These are phyloP conservation scores for Acleris cristana DNA, from an alignment of 2,888 invertebrate genomes.

Conservation along the genomic window DNA sequence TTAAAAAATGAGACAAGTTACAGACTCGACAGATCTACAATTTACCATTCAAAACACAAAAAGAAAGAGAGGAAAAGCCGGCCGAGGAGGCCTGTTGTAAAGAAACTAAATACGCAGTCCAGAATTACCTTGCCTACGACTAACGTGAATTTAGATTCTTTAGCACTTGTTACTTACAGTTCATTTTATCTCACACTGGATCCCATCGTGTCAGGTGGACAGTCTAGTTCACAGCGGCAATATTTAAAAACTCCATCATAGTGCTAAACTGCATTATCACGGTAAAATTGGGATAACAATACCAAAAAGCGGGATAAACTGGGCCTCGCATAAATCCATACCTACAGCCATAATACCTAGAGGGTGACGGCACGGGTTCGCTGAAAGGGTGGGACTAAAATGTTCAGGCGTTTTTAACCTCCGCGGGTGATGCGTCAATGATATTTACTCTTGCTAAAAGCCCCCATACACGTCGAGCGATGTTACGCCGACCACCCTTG, in stretches of 20 bases:
- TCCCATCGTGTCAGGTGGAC: slow-evolving; percentile 4
- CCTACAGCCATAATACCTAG: slow-evolving; percentile 5
- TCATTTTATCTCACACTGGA: no score
- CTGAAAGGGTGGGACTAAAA: slow-evolving; percentile 64
- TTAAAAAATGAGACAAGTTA: no score
- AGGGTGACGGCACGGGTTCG: slow-evolving; percentile 40
- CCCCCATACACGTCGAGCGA: slow-evolving; percentile 55
- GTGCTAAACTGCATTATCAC: slow-evolving; percentile 14
- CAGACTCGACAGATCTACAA: no score
- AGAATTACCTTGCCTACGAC: no score
- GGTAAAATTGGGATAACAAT: slow-evolving; percentile 27
- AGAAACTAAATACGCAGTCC: no score
- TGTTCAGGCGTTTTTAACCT: slow-evolving; percentile 64
- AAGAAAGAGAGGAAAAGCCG: no score
- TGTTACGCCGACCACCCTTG: slow-evolving; percentile 49
- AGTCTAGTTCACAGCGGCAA: background rate
- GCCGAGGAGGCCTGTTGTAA: no score
- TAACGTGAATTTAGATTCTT: no score
- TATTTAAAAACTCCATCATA: slow-evolving; percentile 4
- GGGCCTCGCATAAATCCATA: slow-evolving; percentile 21
- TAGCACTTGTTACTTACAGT: no score
- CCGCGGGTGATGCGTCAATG: slow-evolving; percentile 68
- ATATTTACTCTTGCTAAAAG: slow-evolving; percentile 78
- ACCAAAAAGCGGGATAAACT: slow-evolving; percentile 16
- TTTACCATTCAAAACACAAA: no score